Evolutionary conservation across 2,113 vertebrate genomes (phyloP), one percentile per base, ranked within the genome.

Genomic region (Cynoglossus semilaevis): DNA sequence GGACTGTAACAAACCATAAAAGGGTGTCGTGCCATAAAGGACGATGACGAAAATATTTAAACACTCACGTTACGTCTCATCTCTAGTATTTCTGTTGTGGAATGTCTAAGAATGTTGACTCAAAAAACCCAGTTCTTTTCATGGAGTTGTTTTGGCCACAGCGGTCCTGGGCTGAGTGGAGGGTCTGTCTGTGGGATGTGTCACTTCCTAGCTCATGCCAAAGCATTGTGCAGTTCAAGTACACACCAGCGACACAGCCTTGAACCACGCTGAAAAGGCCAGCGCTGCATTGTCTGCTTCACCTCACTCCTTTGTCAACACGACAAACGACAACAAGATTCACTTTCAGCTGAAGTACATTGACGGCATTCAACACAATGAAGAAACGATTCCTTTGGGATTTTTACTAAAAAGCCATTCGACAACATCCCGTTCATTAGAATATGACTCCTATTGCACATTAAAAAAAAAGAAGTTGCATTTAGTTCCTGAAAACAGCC

Each of bases 211-310:
- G 73, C 72, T 70, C 52, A 54, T 76, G 67, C 74, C 62, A 74
- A 70, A 70, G 80, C 72, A 90, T 89, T 91, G 90, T 91, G 71
- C 66, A 59, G 67, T 65, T 79, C 53, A 82, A 82, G 77, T 81
- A 82, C 76, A 76, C 77, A 71, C 60, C 53, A 34, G 81, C 67
- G 80, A 85, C 86, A 80, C 73, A 87, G 82, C 90, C 91, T 89
- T 91, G 89, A 91, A 88, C 86, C 76, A 62, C 79, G 85, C 76
- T 82, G 85, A 80, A 54, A 79, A 74, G 70, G 66, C 64, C 46
- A 22, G 67, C 59, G 48, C 57, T 68, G 68, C 63, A 87, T 88
- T 90, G 85, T 88, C 75, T 72, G 58, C 66, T 52, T 58, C 60
- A 61, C 54, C 59, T 57, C 58, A 63, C 53, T 80, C 46, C 67